Conservation (phyloP, 2,888 invertebrate genomes). For the Tribolium freemani region DNA sequence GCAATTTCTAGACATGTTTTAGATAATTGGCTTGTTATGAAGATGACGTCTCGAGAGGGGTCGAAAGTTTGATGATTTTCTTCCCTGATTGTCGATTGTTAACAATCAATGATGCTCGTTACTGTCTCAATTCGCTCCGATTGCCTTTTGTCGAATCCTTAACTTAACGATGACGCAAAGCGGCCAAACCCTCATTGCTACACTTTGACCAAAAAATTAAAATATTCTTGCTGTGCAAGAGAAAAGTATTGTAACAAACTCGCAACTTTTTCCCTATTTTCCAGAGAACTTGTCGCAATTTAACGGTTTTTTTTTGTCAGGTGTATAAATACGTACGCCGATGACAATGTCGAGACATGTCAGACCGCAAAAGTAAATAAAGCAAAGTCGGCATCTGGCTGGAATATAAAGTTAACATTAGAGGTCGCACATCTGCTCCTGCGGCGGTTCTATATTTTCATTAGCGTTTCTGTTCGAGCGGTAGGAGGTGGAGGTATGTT, state of each 20-base stretch:
- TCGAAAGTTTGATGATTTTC: not conserved
- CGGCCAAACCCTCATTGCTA: too few relatives aligned
- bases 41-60: conserved; percentile 6
- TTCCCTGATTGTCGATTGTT: conserved; percentile 21
- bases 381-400: not conserved
- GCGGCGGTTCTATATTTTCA: conserved; percentile 13
- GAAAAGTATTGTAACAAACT: too few relatives aligned
- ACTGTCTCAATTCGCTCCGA: not conserved
- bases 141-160: conserved; percentile 2
- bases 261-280: too few relatives aligned
- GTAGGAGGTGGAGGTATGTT: not conserved
- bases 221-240: too few relatives aligned
- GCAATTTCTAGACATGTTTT: conserved; percentile 12
- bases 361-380: conserved; percentile 6
- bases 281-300: too few relatives aligned
- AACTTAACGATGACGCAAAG: not conserved
- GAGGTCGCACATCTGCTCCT: conserved; percentile 1
- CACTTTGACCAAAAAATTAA: too few relatives aligned
- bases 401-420: not conserved
- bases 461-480: not conserved
- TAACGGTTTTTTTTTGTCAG: not conserved
- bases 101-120: conserved; percentile 24
- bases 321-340: not conserved
- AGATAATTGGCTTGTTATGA: conserved; percentile 30
- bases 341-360: not conserved